Evolutionary conservation across 2,888 invertebrate species (phyloP).

Genomic region (Trissoscelio sp.): DNA sequence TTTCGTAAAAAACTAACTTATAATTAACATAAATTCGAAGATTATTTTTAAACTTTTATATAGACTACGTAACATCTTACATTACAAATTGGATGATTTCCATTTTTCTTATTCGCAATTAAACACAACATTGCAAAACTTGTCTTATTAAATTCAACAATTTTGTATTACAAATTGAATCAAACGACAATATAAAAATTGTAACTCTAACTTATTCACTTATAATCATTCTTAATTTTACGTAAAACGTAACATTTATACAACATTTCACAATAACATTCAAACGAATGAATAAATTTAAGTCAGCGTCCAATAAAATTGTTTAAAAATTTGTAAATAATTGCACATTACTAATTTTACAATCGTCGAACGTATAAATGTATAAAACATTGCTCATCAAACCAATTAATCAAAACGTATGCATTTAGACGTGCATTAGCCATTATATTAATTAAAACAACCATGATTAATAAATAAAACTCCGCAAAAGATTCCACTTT

Average conservation of each 20-base stretch:
- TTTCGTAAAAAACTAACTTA: neutral
- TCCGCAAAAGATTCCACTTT: neutral
- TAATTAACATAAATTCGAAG: neutral
- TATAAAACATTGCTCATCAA: neutral
- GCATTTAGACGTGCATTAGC: neutral
- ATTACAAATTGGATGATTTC: neutral
- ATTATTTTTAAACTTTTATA: too few relatives aligned
- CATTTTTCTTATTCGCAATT: neutral
- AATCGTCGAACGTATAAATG: neutral
- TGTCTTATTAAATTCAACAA: neutral
- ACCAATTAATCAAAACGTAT: neutral
- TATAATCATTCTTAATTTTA: neutral
- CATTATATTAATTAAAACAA: constrained; percentile 1
- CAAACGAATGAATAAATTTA: neutral
- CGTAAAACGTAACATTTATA: neutral
- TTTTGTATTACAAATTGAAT: neutral
- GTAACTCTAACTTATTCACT: neutral
- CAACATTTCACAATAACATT: neutral
- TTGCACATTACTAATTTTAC: neutral
- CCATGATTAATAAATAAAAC: neutral
- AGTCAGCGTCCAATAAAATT: neutral
- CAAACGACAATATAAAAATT: neutral
- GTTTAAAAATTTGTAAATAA: neutral
- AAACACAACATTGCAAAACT: neutral
- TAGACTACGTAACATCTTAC: neutral